These are phyloP conservation scores for Rhyacophila evoluta DNA, from an alignment of 2,888 invertebrate genomes.

Conservation along the genomic window DNA sequence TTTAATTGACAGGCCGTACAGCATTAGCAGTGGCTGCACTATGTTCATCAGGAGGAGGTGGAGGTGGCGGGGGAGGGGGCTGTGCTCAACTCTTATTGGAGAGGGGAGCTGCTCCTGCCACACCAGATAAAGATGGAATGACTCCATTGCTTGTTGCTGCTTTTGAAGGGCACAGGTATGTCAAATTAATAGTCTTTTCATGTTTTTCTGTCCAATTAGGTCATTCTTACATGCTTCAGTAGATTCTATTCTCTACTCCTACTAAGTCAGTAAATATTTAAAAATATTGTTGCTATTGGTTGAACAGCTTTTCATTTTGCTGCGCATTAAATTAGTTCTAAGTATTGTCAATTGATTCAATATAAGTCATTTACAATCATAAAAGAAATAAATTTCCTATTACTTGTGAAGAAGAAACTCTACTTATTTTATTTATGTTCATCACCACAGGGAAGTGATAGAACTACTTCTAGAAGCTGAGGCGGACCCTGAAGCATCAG, in stretches of 20 bases:
- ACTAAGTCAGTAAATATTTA: no score
- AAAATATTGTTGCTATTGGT: no score
- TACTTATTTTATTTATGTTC: constrained; percentile 29
- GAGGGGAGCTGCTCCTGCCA: constrained; percentile 84
- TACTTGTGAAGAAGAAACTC: no score
- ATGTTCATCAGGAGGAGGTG: constrained; percentile 81
- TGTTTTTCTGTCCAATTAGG: no score
- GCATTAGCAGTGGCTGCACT: constrained; percentile 90
- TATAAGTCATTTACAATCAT: no score
- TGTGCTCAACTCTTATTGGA: constrained; percentile 73
- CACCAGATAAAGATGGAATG: constrained; percentile 87
- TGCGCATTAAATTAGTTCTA: no score
- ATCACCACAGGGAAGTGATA: constrained; percentile 83
- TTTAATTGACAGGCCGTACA: constrained; percentile 72
- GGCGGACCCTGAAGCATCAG: constrained; percentile 90
- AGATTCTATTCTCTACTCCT: no score
- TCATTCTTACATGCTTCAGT: no score
- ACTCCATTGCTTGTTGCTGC: constrained; percentile 90
- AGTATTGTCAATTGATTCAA: no score
- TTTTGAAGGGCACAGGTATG: constrained; percentile 87
- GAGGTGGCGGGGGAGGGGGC: constrained; percentile 61
- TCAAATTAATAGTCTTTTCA: background rate
- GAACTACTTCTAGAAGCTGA: constrained; percentile 92
- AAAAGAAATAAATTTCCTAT: no score
- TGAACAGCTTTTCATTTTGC: no score